Evolutionary conservation across 1,140 invertebrate genomes (phyloP).

Genomic region (Lordiphosa stackelbergi): DNA sequence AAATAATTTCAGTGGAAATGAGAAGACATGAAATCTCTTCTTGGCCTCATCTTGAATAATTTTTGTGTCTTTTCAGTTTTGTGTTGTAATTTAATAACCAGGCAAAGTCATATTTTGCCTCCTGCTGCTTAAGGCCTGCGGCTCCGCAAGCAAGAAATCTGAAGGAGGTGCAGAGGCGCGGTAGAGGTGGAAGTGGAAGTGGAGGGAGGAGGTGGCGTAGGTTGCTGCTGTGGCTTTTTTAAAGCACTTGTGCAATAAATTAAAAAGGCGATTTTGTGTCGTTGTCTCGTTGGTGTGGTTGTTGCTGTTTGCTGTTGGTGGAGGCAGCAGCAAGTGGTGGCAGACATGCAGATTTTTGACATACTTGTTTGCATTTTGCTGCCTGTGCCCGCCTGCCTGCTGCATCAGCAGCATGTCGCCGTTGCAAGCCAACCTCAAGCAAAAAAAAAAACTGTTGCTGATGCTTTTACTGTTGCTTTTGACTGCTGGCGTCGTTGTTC

Average conservation of each 20-base stretch:
- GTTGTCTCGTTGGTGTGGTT: slow-evolving; percentile 45
- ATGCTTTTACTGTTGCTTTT: slow-evolving; percentile 21
- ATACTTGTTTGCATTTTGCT: slow-evolving; percentile 75
- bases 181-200: slow-evolving; percentile 12
- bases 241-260: slow-evolving; percentile 75
- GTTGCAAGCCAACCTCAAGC: slow-evolving; percentile 48
- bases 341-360: slow-evolving; percentile 75
- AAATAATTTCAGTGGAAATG: slow-evolving; percentile 71
- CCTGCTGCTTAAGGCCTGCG: slow-evolving; percentile 60
- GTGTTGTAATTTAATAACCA: slow-evolving; percentile 74
- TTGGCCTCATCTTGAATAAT: slow-evolving; percentile 39
- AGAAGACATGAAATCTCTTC: slow-evolving; percentile 59
- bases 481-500: slow-evolving; percentile 11
- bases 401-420: slow-evolving; percentile 59
- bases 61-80: slow-evolving; percentile 71
- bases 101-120: slow-evolving; percentile 70
- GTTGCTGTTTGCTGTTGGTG: slow-evolving; percentile 16
- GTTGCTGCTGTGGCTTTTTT: slow-evolving; percentile 54
- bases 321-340: slow-evolving; percentile 52
- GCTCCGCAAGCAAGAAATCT: slow-evolving; percentile 24
- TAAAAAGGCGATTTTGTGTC: slow-evolving; percentile 72
- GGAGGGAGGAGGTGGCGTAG: slow-evolving; percentile 1
- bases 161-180: slow-evolving; percentile 16
- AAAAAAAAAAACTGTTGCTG: slow-evolving; percentile 16
- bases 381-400: slow-evolving; percentile 37